These are phyloP conservation scores for Endomychus coccineus DNA, from an alignment of 2,888 invertebrate genomes.

Conservation along the genomic window DNA sequence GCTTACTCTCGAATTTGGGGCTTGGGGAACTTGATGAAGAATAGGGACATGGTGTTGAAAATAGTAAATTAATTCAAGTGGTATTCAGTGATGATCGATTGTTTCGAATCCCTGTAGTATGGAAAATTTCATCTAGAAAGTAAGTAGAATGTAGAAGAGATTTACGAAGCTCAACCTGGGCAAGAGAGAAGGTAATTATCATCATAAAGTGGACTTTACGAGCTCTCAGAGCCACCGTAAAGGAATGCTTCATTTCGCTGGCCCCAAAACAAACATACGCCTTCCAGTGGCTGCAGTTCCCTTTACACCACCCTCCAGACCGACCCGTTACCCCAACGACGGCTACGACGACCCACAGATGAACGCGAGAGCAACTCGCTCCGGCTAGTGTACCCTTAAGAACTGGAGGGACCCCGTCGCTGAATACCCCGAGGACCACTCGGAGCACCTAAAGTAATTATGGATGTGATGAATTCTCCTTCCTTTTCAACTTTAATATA, in stretches of 20 bases:
- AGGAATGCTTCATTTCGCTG: conserved; percentile 41
- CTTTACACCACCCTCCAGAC: conserved; percentile 18
- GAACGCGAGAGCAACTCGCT: no score
- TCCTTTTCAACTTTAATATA: conserved; percentile 38
- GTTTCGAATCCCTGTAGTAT: no score
- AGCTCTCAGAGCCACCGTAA: conserved; percentile 37
- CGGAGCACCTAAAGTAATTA: conserved; percentile 41
- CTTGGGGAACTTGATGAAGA: no score
- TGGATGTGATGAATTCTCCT: conserved; percentile 39
- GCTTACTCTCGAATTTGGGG: no score
- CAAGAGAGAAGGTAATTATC: conserved; percentile 40
- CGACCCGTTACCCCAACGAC: conserved; percentile 11
- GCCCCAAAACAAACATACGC: conserved; percentile 34
- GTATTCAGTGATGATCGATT: no score
- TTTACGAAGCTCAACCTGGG: conserved; percentile 16
- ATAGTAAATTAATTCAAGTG: no score
- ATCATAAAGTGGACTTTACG: conserved; percentile 47
- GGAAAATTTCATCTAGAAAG: no score
- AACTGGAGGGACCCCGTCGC: conserved; percentile 18
- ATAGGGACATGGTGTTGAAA: no score
- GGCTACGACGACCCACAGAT: not conserved
- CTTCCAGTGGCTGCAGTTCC: conserved; percentile 23
- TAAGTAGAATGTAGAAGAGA: not conserved
- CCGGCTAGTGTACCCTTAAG: conserved; percentile 10
- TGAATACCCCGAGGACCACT: conserved; percentile 33